These are phyloP conservation scores for Gastracanthus pulcherrimus DNA, from an alignment of 2,888 invertebrate genomes.

Conservation along the genomic window DNA sequence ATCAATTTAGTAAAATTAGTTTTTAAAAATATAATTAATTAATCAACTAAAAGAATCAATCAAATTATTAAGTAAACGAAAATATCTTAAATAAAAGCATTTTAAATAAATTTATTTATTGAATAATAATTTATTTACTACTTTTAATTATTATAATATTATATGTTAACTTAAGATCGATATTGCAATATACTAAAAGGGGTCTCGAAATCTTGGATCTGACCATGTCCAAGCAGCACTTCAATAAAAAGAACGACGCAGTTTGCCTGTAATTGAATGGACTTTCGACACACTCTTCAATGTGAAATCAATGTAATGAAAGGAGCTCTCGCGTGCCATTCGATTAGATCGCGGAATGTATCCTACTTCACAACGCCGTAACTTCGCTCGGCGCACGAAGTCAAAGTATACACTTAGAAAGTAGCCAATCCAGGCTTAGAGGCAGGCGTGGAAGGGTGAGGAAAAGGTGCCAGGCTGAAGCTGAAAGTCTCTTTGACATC, in stretches of 20 bases:
- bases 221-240: background rate
- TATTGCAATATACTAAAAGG: background rate
- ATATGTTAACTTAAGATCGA: no score
- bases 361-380: background rate
- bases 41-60: no score
- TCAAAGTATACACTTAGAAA: background rate
- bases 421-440: no score
- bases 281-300: conserved; percentile 25
- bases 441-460: background rate
- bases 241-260: background rate
- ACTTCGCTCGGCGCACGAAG: background rate
- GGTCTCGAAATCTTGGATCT: background rate
- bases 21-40: no score
- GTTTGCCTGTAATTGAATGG: conserved; percentile 1
- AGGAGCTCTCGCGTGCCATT: background rate
- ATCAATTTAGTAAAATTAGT: no score
- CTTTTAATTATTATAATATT: no score
- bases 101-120: no score
- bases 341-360: conserved; percentile 3
- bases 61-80: no score
- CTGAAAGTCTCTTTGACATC: conserved; percentile 12
- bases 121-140: no score
- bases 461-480: background rate
- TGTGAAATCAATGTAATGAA: conserved; percentile 30
- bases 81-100: no score